Conservation (phyloP, 2,888 invertebrate species). For the Eudemis profundana region DNA sequence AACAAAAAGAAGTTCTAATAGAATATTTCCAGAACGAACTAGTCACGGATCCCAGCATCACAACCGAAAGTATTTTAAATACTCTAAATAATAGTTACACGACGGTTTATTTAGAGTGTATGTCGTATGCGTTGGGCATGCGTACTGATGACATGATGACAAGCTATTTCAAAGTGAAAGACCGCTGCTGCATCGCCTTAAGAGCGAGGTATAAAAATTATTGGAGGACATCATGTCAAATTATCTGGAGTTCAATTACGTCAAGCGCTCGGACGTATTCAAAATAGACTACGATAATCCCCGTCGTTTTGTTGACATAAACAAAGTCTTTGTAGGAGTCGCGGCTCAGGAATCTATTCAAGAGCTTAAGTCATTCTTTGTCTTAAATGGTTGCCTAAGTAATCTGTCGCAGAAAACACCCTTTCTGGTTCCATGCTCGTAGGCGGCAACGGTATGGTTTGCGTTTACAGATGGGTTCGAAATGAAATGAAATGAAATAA, state of each 20-base stretch:
- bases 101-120: constrained; percentile 3
- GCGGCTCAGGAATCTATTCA: too few species aligned
- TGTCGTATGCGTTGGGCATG: not conserved
- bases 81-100: constrained; percentile 3
- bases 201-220: not conserved
- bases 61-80: constrained; percentile 11
- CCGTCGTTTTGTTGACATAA: not conserved
- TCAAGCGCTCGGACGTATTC: not conserved
- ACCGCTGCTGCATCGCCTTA: constrained; percentile 3
- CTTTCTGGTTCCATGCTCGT: too few species aligned
- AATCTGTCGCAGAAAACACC: too few species aligned
- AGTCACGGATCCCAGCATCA: not conserved
- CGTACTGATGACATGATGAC: not conserved
- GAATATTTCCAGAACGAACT: constrained; percentile 10
- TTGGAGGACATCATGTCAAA: not conserved
- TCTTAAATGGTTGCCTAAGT: too few species aligned
- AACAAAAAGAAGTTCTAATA: constrained; percentile 1
- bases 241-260: constrained; percentile 2
- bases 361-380: too few species aligned
- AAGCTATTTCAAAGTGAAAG: constrained; percentile 14
- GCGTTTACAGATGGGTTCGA: too few species aligned
- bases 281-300: constrained; percentile 1
- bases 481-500: too few species aligned
- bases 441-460: too few species aligned
- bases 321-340: too few species aligned